phyloP scores from a whole-genome alignment of 2,888 invertebrate species.

The Stenchaetothrips biformis region DNA sequence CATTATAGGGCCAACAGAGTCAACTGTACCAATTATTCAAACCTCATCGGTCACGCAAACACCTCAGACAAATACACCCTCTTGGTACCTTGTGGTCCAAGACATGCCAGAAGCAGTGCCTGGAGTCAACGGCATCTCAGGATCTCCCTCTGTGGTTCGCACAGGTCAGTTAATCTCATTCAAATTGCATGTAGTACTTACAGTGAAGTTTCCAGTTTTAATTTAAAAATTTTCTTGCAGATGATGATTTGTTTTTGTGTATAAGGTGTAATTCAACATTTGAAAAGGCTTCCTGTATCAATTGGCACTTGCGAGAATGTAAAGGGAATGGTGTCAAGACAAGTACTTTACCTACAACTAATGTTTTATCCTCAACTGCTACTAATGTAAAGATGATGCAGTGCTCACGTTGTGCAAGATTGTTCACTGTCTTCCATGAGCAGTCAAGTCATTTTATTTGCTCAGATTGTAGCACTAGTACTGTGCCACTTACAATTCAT shows the following conservation, averaged over 20 bases:
- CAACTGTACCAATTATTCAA: background rate
- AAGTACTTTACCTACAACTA: background rate
- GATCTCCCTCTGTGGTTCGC: background rate
- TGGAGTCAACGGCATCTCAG: background rate
- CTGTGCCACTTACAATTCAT: background rate
- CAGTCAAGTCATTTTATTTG: background rate
- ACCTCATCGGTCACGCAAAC: background rate
- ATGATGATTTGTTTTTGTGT: slow-evolving; percentile 2
- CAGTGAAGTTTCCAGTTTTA: background rate
- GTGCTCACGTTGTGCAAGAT: background rate
- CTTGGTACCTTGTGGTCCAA: slow-evolving; percentile 8
- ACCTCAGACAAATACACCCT: background rate
- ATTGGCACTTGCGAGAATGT: slow-evolving; percentile 13
- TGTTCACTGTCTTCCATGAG: background rate
- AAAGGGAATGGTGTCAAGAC: background rate
- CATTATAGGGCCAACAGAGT: background rate
- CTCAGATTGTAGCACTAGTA: slow-evolving; percentile 13
- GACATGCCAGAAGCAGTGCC: background rate
- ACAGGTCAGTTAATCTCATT: background rate
- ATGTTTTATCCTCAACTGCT: background rate
- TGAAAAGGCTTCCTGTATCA: background rate
- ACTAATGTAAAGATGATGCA: background rate
- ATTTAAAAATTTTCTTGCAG: background rate
- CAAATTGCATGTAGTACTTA: background rate
- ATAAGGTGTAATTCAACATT: background rate